Conservation (phyloP, 64 coral and sea anemone species). For the Montipora sp. region DNA sequence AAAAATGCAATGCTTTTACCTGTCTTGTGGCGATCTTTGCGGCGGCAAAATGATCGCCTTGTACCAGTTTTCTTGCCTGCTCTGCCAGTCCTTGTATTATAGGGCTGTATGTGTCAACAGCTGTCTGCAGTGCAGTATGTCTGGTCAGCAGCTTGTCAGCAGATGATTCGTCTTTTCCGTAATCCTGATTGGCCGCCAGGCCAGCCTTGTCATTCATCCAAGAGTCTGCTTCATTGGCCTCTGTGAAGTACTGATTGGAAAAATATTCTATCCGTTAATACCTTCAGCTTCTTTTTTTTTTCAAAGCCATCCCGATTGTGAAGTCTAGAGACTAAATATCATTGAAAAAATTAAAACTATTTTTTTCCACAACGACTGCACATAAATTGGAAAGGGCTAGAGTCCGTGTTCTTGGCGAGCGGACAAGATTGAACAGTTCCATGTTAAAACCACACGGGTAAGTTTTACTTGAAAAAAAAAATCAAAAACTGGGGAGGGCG, state of each 20-base stretch:
- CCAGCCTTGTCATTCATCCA: constrained; percentile 99
- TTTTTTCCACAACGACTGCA: too few relatives aligned
- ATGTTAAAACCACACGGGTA: too few relatives aligned
- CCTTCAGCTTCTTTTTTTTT: too few relatives aligned
- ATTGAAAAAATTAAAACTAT: too few relatives aligned
- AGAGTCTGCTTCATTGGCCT: constrained; percentile 93
- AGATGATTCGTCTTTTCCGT: constrained; percentile 88
- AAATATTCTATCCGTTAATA: neutral
- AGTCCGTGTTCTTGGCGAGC: too few relatives aligned
- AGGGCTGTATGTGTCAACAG: constrained; percentile 63
- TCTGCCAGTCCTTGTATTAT: constrained; percentile 69
- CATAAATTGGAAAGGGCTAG: too few relatives aligned
- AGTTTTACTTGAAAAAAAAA: too few relatives aligned
- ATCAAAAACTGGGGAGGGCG: too few relatives aligned
- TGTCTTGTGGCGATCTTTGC: constrained; percentile 64
- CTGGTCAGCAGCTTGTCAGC: constrained; percentile 86
- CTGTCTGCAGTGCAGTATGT: constrained; percentile 86
- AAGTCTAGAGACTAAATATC: too few relatives aligned
- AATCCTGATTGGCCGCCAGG: constrained; percentile 87
- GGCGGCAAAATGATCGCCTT: constrained; percentile 68
- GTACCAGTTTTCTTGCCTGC: constrained; percentile 78
- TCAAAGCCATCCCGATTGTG: too few relatives aligned
- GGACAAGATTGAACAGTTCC: too few relatives aligned
- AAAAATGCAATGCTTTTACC: neutral
- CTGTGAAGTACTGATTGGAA: constrained; percentile 77